A percentile compares a stretch with the other conserved stretches of the same genome.
Evolutionary conservation across 2,113 vertebrate genomes (phyloP).

Genomic region (Microtus montanus): DNA sequence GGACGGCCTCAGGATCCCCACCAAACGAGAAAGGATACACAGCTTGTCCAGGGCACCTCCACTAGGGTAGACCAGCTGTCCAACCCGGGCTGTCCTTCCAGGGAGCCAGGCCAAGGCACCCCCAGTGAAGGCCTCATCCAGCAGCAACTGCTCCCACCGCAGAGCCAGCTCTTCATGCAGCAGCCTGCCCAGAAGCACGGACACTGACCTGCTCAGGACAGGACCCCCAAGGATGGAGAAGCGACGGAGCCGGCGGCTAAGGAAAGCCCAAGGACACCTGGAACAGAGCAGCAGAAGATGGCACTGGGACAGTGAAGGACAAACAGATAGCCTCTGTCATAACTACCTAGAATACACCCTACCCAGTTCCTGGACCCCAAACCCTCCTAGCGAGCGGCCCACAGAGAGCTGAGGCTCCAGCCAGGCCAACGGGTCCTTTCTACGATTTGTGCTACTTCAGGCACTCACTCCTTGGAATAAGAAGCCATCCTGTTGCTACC

Average conservation of each 20-base stretch:
- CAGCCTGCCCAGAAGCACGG: slow-evolving; percentile 84
- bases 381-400: background rate
- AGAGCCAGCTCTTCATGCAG: slow-evolving; percentile 86
- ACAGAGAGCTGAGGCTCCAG: background rate
- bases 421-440: background rate
- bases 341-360: background rate
- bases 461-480: background rate
- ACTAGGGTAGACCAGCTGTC: slow-evolving; percentile 84
- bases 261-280: slow-evolving; percentile 77
- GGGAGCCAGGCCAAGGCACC: slow-evolving; percentile 87
- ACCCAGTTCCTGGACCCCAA: background rate
- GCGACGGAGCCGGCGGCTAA: slow-evolving; percentile 60
- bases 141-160: slow-evolving; percentile 81
- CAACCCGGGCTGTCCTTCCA: background rate
- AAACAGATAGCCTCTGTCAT: fast-evolving
- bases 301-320: background rate
- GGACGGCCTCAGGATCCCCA: background rate
- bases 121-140: slow-evolving; percentile 85
- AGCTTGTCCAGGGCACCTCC: slow-evolving; percentile 82
- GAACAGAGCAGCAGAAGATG: background rate
- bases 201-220: slow-evolving; percentile 83
- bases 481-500: background rate
- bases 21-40: slow-evolving; percentile 87
- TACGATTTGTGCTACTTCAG: background rate
- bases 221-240: slow-evolving; percentile 79